These are phyloP conservation scores for Pammene aurita DNA, from an alignment of 2,888 invertebrate genomes.

Conservation along the genomic window DNA sequence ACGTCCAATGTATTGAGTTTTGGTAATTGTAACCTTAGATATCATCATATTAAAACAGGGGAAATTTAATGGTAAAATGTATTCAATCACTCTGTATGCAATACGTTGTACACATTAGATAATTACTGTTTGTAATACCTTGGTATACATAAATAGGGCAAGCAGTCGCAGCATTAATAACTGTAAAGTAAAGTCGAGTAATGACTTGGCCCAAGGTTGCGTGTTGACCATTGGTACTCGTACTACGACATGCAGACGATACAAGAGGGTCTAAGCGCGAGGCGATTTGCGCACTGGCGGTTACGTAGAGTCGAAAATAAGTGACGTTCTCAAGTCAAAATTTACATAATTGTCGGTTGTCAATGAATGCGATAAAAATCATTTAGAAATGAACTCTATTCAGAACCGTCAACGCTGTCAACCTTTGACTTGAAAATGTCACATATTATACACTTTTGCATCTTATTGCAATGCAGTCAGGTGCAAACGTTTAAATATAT, in stretches of 20 bases:
- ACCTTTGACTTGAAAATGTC: too few relatives aligned
- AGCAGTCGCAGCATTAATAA: slow-evolving; percentile 60
- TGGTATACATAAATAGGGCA: slow-evolving; percentile 24
- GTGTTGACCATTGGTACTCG: slow-evolving; percentile 59
- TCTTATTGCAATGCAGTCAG: too few relatives aligned
- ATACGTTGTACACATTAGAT: not conserved
- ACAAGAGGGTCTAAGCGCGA: slow-evolving; percentile 35
- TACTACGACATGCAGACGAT: slow-evolving; percentile 58
- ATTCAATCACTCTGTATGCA: not conserved
- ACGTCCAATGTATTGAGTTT: too few relatives aligned
- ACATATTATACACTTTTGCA: too few relatives aligned
- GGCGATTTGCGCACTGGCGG: not conserved
- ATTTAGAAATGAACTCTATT: too few relatives aligned
- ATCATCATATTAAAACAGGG: not conserved
- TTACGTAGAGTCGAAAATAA: not conserved
- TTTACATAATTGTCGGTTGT: too few relatives aligned
- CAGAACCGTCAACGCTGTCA: too few relatives aligned
- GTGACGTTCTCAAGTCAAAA: too few relatives aligned
- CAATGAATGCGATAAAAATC: too few relatives aligned
- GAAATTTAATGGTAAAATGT: not conserved
- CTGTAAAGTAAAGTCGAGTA: slow-evolving; percentile 58
- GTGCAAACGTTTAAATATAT: too few relatives aligned
- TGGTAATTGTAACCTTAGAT: too few relatives aligned
- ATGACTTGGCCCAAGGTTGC: slow-evolving; percentile 62
- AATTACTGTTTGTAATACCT: slow-evolving; percentile 1